Evolutionary conservation across 2,797 vertebrate species (phyloP).

Genomic region (Poecile montanus): DNA sequence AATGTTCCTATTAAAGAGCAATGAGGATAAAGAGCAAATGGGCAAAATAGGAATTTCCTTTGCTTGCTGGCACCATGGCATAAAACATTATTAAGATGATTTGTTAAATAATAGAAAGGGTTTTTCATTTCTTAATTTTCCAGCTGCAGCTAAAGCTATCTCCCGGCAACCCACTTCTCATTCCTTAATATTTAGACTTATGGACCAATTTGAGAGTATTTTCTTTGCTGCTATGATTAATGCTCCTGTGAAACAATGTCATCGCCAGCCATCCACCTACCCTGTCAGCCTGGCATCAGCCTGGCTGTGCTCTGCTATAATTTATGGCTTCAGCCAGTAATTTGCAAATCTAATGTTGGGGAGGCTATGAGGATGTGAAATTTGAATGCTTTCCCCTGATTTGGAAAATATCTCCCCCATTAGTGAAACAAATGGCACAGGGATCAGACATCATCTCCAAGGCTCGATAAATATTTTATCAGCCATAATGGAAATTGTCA

Average conservation of each 20-base stretch:
- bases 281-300: constrained; percentile 80
- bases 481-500: constrained; percentile 99
- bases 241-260: constrained; percentile 86
- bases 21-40: constrained; percentile 28
- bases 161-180: constrained; percentile 73
- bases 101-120: constrained; percentile 81
- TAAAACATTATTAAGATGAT: constrained; percentile 73
- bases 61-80: constrained; percentile 18
- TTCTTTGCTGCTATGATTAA: constrained; percentile 89
- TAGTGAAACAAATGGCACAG: constrained; percentile 92
- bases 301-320: constrained; percentile 80
- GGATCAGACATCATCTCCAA: constrained; percentile 92
- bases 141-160: constrained; percentile 67
- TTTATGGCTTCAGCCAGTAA: constrained; percentile 86
- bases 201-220: constrained; percentile 88
- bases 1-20: constrained; percentile 50
- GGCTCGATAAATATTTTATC: constrained; percentile 99
- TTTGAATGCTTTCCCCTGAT: constrained; percentile 76
- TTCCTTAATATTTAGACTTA: constrained; percentile 89
- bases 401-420: constrained; percentile 86
- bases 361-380: constrained; percentile 77
- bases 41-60: constrained; percentile 3
- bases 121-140: constrained; percentile 76
- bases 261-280: constrained; percentile 84
- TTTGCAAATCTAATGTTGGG: constrained; percentile 95